Conservation (phyloP, 2,113 vertebrate species). For the Pygathrix nemaeus region DNA sequence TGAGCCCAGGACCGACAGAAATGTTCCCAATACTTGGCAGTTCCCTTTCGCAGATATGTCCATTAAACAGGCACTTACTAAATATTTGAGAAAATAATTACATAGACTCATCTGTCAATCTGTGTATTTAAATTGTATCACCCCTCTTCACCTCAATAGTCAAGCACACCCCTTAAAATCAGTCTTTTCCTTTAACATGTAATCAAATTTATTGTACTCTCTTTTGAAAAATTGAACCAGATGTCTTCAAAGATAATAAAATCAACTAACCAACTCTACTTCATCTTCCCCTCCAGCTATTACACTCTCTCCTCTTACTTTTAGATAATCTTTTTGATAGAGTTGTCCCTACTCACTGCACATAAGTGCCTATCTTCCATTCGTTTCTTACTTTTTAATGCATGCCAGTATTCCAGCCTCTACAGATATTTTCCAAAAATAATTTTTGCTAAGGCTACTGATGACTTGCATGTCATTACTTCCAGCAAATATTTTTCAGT, state of each 20-base stretch:
- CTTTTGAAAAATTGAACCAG: background rate
- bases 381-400: background rate
- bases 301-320: rapidly evolving
- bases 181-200: background rate
- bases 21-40: background rate
- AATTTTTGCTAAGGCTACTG: background rate
- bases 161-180: background rate
- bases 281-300: background rate
- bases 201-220: background rate
- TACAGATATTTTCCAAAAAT: background rate
- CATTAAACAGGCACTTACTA: background rate
- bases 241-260: background rate
- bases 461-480: background rate
- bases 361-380: background rate
- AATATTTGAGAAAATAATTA: background rate
- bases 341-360: background rate
- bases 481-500: background rate
- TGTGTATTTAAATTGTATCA: background rate
- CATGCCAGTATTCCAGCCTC: too few relatives aligned
- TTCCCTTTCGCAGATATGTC: background rate
- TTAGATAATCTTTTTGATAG: background rate
- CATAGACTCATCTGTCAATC: rapidly evolving
- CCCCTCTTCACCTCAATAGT: background rate
- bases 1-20: background rate
- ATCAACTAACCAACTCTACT: background rate